Evolutionary conservation across 2,888 invertebrate species (phyloP), one percentile per base, ranked within the genome.

Genomic region (Perdita meconis): DNA sequence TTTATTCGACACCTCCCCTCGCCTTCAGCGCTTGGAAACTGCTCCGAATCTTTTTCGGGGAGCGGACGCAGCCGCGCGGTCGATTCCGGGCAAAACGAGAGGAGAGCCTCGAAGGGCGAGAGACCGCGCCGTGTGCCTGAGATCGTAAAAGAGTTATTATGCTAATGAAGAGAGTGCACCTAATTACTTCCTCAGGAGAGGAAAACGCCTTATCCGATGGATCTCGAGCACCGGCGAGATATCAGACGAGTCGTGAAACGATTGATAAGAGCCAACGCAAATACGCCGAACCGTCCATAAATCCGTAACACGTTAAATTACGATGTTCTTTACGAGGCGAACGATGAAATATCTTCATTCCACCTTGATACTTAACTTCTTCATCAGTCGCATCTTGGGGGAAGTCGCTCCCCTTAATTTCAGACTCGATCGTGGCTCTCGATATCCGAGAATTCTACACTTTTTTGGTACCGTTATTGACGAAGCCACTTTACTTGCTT

Each of bases 1-100:
- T 91, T 92, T 90, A 92, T 91, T 91, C 92, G 91, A 92, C 92
- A 91, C 92, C 92, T 92, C 91, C 91, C 90, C 89, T 90, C 67
- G 91, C 91, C 91, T 86, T 87, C 83, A 90, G 91, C 90, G 84
- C 72, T 83, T 65, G 79, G 71, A 83, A 87, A 85, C 82, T 86
- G 87, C 86, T 85, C 84, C 44, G 87, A 81, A 86, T 88, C 77
- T 78, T 69, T n/a, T 56, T 40, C 34, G 63, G 55, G 47, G 64
- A 64, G 51, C 53, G 66, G 59, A 19, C 50, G 55, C 36, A 13
- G 42, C 63, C 59, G 26, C 59, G 19, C 53, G 56, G 38, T 13
- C 26, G 69, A 73, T 57, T 59, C 53, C 47, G 57, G 34, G 19
- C 42, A 44, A 8, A n/a, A 36, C 42, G 30, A 19, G 22, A n/a